Evolutionary conservation across 2,888 invertebrate species (phyloP), one percentile per base, ranked within the genome.

Genomic region (Rhagophthalmus giganteus): DNA sequence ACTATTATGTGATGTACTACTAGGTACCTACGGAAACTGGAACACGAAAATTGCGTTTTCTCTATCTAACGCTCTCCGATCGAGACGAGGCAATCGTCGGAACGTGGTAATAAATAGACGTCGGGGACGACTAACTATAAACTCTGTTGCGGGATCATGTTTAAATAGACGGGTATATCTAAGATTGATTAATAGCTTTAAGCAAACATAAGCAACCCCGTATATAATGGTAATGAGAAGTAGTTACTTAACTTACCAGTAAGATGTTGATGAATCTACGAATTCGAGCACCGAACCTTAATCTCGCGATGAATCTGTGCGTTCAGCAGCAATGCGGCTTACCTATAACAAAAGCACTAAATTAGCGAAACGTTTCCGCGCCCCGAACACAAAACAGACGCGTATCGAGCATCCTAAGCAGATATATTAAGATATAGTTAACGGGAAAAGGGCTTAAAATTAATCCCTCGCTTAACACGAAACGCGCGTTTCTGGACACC

Each of bases 171-270:
- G 51, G 51, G 38, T 51, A 54, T 54, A 51, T 48, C 46, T 49
- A 54, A 58, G 52, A 51, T 56, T 58, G 56, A 56, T 56, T 48
- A 58, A 58, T 58, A 51, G 56, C 46, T 54, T 42, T 41, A 35
- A 37, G 48, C 41, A 45, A 51, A 46, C 55, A 42, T 42, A 46
- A 51, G 49, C 53, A 55, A 32, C 33, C 50, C 51, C 45, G 46
- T 56, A 45, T 53, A 56, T 56, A 56, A 56, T 46, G 50, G 51
- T 47, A 48, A 51, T 58, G 54, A 54, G 54, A 56, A 58, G 49
- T 41, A 52, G 56, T 55, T 40, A 45, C 50, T 57, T 46, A 46
- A 59, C 59, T 59, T 52, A 57, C 59, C 47, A 47, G 38, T 52
- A 54, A 47, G 54, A 56, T 56, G 54, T 48, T 54, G 58, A 58